A percentile compares a stretch with the other conserved stretches of the same genome.
phyloP scores from a whole-genome alignment of 2,113 vertebrate genomes.

The Leptosomus discolor region DNA sequence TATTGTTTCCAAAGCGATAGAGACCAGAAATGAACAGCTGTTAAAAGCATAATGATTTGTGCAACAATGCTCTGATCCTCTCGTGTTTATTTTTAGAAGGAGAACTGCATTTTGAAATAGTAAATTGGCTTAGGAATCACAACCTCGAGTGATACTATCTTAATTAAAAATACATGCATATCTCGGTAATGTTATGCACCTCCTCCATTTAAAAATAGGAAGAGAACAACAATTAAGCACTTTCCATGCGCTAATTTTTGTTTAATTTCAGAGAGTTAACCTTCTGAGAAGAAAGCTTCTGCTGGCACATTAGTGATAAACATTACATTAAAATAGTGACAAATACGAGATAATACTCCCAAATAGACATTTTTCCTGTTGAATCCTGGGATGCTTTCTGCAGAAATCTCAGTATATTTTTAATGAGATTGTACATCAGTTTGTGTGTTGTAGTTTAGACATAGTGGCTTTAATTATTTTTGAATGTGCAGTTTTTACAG shows the following conservation, averaged over 20 bases:
- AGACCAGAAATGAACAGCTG: conserved; percentile 33
- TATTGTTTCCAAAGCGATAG: conserved; percentile 37
- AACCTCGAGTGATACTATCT: conserved; percentile 25
- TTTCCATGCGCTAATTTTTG: conserved; percentile 36
- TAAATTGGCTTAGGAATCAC: conserved; percentile 34
- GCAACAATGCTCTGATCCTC: conserved; percentile 26
- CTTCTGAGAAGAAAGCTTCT: conserved; percentile 60
- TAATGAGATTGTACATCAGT: conserved; percentile 58
- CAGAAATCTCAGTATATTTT: conserved; percentile 44
- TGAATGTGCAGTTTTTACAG: conserved; percentile 58
- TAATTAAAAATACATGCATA: conserved; percentile 56
- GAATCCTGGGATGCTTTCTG: conserved; percentile 10
- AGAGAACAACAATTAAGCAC: conserved; percentile 31
- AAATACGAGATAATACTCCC: conserved; percentile 14
- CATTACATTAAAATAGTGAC: conserved; percentile 32
- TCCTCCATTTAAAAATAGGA: conserved; percentile 32
- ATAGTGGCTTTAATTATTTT: conserved; percentile 61
- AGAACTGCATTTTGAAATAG: conserved; percentile 21
- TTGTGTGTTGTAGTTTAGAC: conserved; percentile 52
- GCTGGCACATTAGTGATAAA: conserved; percentile 35
- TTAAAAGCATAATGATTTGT: conserved; percentile 53
- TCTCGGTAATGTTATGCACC: background rate
- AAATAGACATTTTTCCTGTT: conserved; percentile 22
- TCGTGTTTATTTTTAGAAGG: conserved; percentile 36
- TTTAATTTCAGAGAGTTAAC: conserved; percentile 50